Evolutionary conservation across 2,888 invertebrate genomes (phyloP).

Genomic region (Papilio gigon): DNA sequence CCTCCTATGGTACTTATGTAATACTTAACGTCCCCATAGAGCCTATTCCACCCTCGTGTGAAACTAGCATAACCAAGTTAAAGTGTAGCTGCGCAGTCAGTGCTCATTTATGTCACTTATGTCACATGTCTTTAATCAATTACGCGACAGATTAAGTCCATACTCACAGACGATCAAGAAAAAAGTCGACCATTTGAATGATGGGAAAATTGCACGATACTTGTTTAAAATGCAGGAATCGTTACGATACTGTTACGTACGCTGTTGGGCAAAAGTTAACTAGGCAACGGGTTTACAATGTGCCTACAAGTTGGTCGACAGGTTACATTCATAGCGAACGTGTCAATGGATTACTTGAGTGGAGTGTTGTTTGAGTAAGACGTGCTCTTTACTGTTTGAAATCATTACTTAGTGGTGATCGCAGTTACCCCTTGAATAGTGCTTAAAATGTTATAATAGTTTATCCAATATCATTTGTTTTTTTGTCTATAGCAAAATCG

Average conservation of each 20-base stretch:
- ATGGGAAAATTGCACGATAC: conserved; percentile 27
- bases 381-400: not conserved
- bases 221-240: conserved; percentile 22
- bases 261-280: conserved; percentile 15
- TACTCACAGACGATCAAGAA: not conserved
- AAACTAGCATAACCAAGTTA: conserved; percentile 19
- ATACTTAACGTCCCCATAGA: no score
- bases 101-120: conserved; percentile 27
- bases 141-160: conserved; percentile 12
- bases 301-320: conserved; percentile 18
- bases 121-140: conserved; percentile 29
- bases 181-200: conserved; percentile 29
- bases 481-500: no score
- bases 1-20: no score
- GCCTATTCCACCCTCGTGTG: not conserved
- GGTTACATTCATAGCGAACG: not conserved
- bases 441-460: not conserved
- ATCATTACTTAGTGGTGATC: not conserved
- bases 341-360: conserved; percentile 24
- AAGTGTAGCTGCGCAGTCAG: conserved; percentile 32
- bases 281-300: conserved; percentile 26
- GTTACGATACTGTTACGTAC: not conserved
- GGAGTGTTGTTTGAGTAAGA: conserved; percentile 7
- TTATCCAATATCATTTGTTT: not conserved
- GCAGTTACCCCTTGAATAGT: not conserved